These are phyloP conservation scores for Passer montanus DNA, from an alignment of 2,113 vertebrate genomes.

Conservation along the genomic window DNA sequence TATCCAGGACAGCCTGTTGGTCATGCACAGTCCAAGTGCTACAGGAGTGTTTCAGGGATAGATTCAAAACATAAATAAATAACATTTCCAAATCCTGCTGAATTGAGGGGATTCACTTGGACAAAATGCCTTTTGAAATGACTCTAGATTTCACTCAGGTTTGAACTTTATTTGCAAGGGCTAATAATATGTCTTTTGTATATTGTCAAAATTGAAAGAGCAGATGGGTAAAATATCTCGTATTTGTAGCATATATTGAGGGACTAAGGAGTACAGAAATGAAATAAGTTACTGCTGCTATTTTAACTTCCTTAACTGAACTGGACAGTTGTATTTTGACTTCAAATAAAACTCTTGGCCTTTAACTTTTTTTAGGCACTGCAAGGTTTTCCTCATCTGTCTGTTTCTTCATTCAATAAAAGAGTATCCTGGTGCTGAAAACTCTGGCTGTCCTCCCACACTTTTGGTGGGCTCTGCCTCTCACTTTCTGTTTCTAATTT, in stretches of 20 bases:
- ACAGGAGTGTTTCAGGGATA: background rate
- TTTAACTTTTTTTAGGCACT: background rate
- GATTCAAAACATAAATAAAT: background rate
- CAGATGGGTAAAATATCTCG: background rate
- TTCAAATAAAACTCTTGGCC: background rate
- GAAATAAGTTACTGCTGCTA: background rate
- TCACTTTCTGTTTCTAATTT: slow-evolving; percentile 1
- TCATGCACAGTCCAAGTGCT: background rate
- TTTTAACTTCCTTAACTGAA: background rate
- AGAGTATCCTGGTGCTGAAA: fast-evolving
- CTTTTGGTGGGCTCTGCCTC: background rate
- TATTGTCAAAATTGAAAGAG: background rate
- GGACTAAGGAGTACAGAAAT: background rate
- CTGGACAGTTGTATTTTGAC: background rate
- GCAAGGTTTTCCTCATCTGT: background rate
- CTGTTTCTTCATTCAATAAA: background rate
- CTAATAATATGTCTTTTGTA: background rate
- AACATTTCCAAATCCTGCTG: background rate
- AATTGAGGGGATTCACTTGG: background rate
- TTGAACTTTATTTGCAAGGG: background rate
- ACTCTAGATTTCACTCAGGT: background rate
- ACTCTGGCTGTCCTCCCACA: background rate
- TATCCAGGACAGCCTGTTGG: background rate
- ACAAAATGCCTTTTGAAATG: background rate
- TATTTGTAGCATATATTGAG: background rate